These are phyloP conservation scores for Nibea coibor DNA, from an alignment of 2,113 vertebrate genomes.

Conservation along the genomic window DNA sequence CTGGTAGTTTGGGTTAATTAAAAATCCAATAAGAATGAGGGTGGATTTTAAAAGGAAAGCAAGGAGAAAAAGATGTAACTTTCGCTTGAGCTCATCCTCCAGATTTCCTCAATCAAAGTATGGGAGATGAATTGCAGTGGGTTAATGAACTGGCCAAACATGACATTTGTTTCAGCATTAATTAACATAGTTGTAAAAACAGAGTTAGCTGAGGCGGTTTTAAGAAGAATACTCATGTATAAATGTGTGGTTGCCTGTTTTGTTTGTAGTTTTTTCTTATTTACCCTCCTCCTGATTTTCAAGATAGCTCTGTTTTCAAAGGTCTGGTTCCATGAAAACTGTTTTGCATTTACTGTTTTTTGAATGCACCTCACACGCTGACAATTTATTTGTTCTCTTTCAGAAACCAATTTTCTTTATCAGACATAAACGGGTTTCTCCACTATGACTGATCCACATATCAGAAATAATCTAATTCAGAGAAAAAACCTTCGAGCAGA, in stretches of 20 bases:
- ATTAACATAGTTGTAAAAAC: conserved; percentile 65
- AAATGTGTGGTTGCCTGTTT: background rate
- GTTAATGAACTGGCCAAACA: conserved; percentile 67
- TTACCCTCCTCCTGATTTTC: conserved; percentile 1
- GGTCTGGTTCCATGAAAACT: conserved; percentile 32
- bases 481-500: conserved; percentile 10
- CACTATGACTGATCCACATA: conserved; percentile 39
- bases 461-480: conserved; percentile 48
- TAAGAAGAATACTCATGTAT: conserved; percentile 19
- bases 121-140: conserved; percentile 53
- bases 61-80: conserved; percentile 51
- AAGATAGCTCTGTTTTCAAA: conserved; percentile 6
- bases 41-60: conserved; percentile 38
- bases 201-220: conserved; percentile 31
- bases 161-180: conserved; percentile 54
- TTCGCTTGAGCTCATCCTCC: conserved; percentile 58
- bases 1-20: conserved; percentile 72
- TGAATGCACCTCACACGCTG: conserved; percentile 45
- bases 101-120: conserved; percentile 59
- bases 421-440: conserved; percentile 48
- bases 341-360: conserved; percentile 47
- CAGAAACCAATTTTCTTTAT: conserved; percentile 50
- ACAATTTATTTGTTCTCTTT: conserved; percentile 49
- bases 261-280: background rate
- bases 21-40: conserved; percentile 70